Conservation (phyloP, 2,113 vertebrate genomes). For the Ariopsis seemanni region DNA sequence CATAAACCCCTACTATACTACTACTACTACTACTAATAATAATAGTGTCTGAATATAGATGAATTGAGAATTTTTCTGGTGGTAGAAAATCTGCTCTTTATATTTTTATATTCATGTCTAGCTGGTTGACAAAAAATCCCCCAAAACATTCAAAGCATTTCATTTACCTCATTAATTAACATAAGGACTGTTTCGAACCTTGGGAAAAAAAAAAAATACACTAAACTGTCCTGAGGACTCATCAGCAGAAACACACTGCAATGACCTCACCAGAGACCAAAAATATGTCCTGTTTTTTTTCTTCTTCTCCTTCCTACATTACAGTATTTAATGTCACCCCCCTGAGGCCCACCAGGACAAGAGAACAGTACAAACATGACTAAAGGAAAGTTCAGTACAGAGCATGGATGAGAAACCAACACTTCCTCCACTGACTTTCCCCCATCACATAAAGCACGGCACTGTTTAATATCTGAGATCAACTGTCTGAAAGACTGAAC, state of each 20-base stretch:
- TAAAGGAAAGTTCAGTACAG: neutral
- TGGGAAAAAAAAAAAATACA: neutral
- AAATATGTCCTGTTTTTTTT: neutral
- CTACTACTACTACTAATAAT: neutral
- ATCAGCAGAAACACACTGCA: neutral
- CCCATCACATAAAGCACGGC: neutral
- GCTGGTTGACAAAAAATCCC: neutral
- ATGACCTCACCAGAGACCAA: neutral
- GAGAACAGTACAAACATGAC: slow-evolving; percentile 37
- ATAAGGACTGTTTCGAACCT: neutral
- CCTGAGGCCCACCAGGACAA: neutral
- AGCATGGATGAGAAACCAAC: neutral
- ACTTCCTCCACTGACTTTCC: neutral
- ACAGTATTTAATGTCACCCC: slow-evolving; percentile 7
- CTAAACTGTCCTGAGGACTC: neutral
- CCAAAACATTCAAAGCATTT: neutral
- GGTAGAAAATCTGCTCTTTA: neutral
- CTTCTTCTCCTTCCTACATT: neutral
- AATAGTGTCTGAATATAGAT: neutral
- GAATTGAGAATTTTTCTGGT: neutral
- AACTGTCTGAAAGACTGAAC: neutral
- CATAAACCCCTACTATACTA: neutral
- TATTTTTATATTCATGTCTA: neutral
- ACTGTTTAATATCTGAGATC: neutral
- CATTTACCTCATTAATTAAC: neutral